A percentile compares a stretch with the other conserved stretches of the same genome.
Conservation (phyloP, 2,113 vertebrate genomes). For the Chlamydotis undulata region DNA sequence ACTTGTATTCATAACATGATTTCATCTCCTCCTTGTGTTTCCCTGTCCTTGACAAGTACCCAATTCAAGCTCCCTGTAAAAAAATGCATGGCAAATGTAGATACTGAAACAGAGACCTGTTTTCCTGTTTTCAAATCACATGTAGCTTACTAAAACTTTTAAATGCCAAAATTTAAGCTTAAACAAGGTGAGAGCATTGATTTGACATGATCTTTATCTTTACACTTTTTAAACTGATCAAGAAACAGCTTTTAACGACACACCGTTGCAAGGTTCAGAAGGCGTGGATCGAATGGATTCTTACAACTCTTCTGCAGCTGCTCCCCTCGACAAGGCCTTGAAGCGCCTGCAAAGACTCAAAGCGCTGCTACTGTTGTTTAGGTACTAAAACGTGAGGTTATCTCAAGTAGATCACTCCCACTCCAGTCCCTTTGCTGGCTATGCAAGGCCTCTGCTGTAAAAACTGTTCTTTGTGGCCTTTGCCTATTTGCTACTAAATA, state of each 20-base stretch:
- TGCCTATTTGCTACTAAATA: conserved; percentile 29
- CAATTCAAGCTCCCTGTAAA: background rate
- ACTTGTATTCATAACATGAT: background rate
- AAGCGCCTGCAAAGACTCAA: background rate
- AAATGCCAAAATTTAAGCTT: background rate
- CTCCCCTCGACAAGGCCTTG: background rate
- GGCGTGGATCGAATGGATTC: background rate
- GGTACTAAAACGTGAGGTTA: conserved; percentile 27
- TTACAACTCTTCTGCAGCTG: background rate
- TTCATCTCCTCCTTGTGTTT: background rate
- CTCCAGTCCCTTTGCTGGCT: background rate
- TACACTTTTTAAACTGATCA: background rate
- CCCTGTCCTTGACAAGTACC: background rate
- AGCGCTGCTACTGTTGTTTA: conserved; percentile 9
- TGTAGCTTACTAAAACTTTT: background rate
- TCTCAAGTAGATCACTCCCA: background rate
- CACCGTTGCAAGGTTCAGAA: background rate
- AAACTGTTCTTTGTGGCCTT: conserved; percentile 2
- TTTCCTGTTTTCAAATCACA: background rate
- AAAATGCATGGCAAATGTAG: background rate
- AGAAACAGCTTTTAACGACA: background rate
- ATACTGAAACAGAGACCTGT: background rate
- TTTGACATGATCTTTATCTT: background rate
- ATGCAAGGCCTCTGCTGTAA: background rate
- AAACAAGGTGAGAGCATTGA: background rate